Base-by-base conservation (phyloP, 2,797 vertebrate species). In the Premnoplex brunnescens region DNA sequence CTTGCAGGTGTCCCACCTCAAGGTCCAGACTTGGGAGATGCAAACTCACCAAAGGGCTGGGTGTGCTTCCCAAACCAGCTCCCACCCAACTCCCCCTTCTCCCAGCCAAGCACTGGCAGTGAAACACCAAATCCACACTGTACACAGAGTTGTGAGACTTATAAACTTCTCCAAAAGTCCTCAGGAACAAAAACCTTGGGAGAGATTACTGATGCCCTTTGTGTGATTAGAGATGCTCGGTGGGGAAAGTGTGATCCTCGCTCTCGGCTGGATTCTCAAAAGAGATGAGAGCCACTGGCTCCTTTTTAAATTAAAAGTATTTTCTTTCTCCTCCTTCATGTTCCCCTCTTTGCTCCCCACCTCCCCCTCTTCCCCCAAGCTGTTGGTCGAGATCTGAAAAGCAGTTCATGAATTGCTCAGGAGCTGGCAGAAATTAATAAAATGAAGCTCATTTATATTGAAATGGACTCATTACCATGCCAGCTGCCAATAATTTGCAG, bases 381-480 rank as follows among this genome's bases (percentile, higher is more conserved):
- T 56, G 58, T 77, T 91, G 85, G 93, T 96, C 94, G 92, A 89
- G 56, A 92, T 95, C 95, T 97, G 91, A 97, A 97, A 97, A 94
- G 85, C 95, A 66, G 91, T 93, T 95, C 96, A 93, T 93, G 79
- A 97, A 97, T 97, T 91, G 97, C 97, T 97, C 95, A 96, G 97
- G 92, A 97, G 91, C 96, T 96, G 94, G 96, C 96, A 98, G 96
- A 98, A 97, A 97, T 96, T 97, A 98, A 98, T 97, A 97, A 97
- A 95, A 96, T 89, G 88, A 96, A 97, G 77, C 96, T 97, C 96
- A 97, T 97, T 98, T 97, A 96, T 97, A 98, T 96, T 98, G 97
- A 97, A 98, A 98, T 97, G 76, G 96, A 96, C 96, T 98, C 93
- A 97, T 97, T 97, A 97, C 80, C 14, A 76, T 90, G 88, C 97